These are phyloP conservation scores for Dendronephthya gigantea DNA, from an alignment of 64 coral and sea anemone species.

Conservation along the genomic window DNA sequence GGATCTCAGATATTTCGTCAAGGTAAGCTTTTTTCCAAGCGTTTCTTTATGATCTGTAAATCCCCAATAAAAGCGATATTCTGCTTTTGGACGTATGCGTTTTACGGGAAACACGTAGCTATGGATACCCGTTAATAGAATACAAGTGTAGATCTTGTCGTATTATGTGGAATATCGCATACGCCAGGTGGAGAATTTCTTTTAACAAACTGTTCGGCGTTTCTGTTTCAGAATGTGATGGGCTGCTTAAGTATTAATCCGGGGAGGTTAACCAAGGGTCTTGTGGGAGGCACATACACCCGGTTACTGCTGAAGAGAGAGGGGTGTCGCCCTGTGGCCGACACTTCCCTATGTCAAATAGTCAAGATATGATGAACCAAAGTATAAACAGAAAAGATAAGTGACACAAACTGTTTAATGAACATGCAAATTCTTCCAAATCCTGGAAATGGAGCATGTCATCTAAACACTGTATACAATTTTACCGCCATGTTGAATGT, in stretches of 20 bases:
- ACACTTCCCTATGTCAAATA: background rate
- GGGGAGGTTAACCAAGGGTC: constrained; percentile 80
- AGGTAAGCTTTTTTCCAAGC: constrained; percentile 56
- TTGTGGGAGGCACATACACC: constrained; percentile 78
- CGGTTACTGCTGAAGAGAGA: constrained; percentile 37
- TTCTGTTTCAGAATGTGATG: constrained; percentile 46
- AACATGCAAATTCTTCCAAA: background rate
- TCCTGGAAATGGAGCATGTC: background rate
- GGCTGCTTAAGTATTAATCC: constrained; percentile 79
- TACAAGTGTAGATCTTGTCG: no score
- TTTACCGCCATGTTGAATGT: no score
- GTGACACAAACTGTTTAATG: background rate
- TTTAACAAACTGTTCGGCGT: no score
- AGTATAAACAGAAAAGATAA: background rate
- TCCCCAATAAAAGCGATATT: no score
- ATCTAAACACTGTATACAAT: no score
- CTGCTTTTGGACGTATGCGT: no score
- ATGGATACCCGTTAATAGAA: no score
- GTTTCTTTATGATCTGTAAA: no score
- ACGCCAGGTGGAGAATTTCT: no score
- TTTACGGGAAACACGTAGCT: no score
- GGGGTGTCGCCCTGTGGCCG: background rate
- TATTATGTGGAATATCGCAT: no score
- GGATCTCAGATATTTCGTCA: constrained; percentile 77
- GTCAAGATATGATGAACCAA: no score